phyloP scores from a whole-genome alignment of 2,888 invertebrate species.

The Hydrotaea diabolus region DNA sequence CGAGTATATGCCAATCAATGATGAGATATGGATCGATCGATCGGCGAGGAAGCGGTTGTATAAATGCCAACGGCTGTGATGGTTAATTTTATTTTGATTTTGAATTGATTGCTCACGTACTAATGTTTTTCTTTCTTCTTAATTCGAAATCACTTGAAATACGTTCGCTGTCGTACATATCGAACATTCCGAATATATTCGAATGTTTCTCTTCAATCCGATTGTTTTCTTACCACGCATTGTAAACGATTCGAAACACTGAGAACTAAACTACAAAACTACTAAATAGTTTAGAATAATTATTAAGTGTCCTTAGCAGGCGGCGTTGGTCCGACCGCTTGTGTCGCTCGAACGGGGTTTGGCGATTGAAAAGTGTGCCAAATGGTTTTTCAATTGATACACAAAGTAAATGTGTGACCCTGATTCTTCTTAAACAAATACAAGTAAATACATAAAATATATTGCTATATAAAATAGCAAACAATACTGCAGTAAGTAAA shows the following conservation, averaged over 20 bases:
- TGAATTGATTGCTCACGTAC: neutral
- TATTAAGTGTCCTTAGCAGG: constrained; percentile 37
- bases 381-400: constrained; percentile 63
- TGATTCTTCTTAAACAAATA: constrained; percentile 56
- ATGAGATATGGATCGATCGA: constrained; percentile 5
- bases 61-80: neutral
- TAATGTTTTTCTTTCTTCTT: neutral
- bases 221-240: too few relatives aligned
- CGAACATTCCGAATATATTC: neutral
- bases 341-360: constrained; percentile 24
- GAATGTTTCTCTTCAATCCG: neutral
- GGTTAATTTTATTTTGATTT: neutral
- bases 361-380: constrained; percentile 64
- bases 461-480: neutral
- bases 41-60: neutral
- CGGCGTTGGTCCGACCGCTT: neutral
- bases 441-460: constrained; percentile 26
- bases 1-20: constrained; percentile 22
- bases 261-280: constrained; percentile 46
- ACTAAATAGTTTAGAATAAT: constrained; percentile 44
- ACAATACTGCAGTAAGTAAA: neutral
- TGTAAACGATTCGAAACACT: too few relatives aligned
- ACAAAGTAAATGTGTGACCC: constrained; percentile 57
- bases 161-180: constrained; percentile 13
- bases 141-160: constrained; percentile 12